phyloP scores from a whole-genome alignment of 2,797 vertebrate genomes.

The Melanotaenia nigrans region DNA sequence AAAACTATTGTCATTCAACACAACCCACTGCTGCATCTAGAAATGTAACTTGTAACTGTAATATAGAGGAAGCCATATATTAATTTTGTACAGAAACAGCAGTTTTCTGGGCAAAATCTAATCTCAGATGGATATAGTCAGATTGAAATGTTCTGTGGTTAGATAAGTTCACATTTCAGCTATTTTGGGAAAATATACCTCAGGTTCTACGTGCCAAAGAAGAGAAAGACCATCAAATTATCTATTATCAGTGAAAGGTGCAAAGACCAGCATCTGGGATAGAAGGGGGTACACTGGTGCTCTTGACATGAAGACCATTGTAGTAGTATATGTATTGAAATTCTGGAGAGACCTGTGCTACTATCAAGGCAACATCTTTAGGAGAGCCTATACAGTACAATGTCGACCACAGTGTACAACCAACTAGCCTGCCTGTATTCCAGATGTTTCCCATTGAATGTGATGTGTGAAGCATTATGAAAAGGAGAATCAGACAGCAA shows the following conservation, averaged over 20 bases:
- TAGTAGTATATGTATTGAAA: neutral
- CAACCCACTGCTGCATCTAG: too few species aligned
- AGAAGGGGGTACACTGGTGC: too few species aligned
- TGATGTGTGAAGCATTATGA: neutral
- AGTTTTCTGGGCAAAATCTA: neutral
- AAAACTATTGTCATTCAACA: neutral
- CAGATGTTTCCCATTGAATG: neutral
- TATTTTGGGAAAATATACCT: neutral
- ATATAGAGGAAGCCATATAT: neutral
- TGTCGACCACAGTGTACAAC: neutral
- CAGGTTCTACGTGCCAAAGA: neutral
- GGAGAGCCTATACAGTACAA: neutral
- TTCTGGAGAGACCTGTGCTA: neutral
- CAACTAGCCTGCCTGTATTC: neutral
- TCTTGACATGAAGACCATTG: neutral
- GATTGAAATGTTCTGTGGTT: neutral
- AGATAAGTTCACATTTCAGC: neutral
- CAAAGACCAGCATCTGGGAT: too few species aligned
- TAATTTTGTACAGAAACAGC: neutral
- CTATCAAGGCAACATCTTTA: neutral
- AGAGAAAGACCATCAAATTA: neutral
- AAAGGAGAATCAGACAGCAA: neutral
- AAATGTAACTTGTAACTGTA: neutral
- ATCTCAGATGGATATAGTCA: neutral
- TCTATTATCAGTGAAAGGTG: too few species aligned